Evolutionary conservation across 2,797 vertebrate genomes (phyloP), one percentile per base, ranked within the genome.

Genomic region (Heliangelus exortis): DNA sequence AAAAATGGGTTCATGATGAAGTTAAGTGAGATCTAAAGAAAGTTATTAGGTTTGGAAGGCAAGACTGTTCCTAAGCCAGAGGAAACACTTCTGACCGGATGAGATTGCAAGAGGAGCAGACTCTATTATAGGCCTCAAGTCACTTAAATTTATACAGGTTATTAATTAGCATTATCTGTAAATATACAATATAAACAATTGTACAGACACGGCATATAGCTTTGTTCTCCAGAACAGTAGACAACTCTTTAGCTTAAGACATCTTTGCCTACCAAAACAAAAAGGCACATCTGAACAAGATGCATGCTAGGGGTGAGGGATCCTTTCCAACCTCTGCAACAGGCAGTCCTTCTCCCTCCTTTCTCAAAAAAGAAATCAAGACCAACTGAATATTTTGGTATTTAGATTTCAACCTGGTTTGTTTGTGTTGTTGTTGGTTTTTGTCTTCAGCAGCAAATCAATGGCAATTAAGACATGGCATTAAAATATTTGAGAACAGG

Each of bases 241-340:
- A 98, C 98, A 98, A 98, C 97, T 98, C 97, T 97, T 98, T 97
- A 97, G 96, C 96, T 97, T 97, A 97, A 98, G 97, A 97, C 96
- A 96, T 82, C 96, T 97, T 98, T 75, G 93, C 98, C 98, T 98
- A 97, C 98, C 97, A 95, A 98, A 99, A 98, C 96, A 98, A 98
- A 97, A 99, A 99, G 99, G 99, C 99, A 99, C 99, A 98, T 98
- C 98, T 97, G 98, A 98, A 97, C 97, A 96, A 97, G 97, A 98
- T 96, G 97, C 97, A 97, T 97, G 98, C 85, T 74, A 89, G 91
- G 96, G 58, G 87, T 69, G 68, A 19, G 41, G 94, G 90, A 86
- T 80, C 67, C 96, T 80, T 48, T 58, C 94, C 68, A 13, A 18
- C 28, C 83, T 53, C 43, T 7, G 15, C 48, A 13, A 10, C 12